A percentile compares a stretch with the other conserved stretches of the same genome.
Conservation (phyloP, 2,113 vertebrate genomes). For the Stegastes partitus region DNA sequence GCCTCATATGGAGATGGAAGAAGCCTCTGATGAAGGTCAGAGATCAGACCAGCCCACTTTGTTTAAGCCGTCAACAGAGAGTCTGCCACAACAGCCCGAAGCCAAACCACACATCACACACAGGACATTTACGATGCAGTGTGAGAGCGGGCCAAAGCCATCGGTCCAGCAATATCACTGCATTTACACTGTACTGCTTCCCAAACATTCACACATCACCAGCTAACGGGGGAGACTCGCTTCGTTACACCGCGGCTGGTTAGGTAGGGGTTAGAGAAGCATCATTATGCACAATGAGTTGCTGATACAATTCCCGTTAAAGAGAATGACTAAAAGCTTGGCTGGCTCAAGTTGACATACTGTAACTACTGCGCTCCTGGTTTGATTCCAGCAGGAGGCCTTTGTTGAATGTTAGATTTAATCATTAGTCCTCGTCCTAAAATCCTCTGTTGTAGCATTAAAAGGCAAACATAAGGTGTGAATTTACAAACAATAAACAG, state of each 20-base stretch:
- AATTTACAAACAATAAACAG: neutral
- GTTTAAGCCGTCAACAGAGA: constrained; percentile 48
- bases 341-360: neutral
- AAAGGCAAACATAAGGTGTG: neutral
- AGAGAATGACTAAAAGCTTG: neutral
- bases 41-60: constrained; percentile 64
- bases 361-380: neutral
- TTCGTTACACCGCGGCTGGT: constrained; percentile 1
- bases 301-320: neutral
- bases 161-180: constrained; percentile 22
- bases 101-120: constrained; percentile 39
- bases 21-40: constrained; percentile 71
- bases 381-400: neutral
- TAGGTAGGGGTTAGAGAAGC: neutral
- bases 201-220: constrained; percentile 30
- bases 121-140: constrained; percentile 31
- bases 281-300: neutral
- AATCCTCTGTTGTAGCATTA: neutral
- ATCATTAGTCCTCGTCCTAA: neutral
- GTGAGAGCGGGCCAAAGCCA: constrained; percentile 10
- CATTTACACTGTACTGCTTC: constrained; percentile 2
- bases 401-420: neutral
- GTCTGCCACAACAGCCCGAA: constrained; percentile 44
- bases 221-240: constrained; percentile 14
- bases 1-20: constrained; percentile 64